Percentiles rank a stretch among this genome's conserved stretches.
Evolutionary conservation across 1,140 invertebrate species (phyloP).

Genomic region (Drusus annulatus): DNA sequence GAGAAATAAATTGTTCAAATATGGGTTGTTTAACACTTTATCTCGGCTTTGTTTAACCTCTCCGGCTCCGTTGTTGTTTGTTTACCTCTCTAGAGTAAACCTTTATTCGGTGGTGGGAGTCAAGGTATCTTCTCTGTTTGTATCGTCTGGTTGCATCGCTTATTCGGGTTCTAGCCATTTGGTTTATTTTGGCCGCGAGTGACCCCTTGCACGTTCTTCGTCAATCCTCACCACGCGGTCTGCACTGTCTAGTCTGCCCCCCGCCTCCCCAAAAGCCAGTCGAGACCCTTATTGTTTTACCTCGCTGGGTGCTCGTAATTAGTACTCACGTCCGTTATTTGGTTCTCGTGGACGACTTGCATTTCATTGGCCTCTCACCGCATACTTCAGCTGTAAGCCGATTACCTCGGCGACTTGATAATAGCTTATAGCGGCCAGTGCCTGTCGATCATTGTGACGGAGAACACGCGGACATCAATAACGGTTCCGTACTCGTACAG

Average conservation of each 20-base stretch:
- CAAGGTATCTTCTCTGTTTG: background rate
- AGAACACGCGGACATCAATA: slow-evolving; percentile 17
- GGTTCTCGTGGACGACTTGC: too few species aligned
- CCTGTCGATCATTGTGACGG: background rate
- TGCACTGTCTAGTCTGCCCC: background rate
- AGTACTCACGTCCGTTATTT: too few species aligned
- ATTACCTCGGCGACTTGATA: slow-evolving; percentile 25
- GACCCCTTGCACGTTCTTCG: background rate
- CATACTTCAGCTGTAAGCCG: background rate
- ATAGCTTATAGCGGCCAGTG: background rate
- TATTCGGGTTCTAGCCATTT: background rate
- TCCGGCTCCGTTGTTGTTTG: background rate
- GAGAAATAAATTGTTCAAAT: too few species aligned
- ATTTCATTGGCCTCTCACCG: slow-evolving; percentile 7
- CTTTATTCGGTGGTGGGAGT: too few species aligned
- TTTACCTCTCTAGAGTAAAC: too few species aligned
- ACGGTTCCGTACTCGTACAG: background rate
- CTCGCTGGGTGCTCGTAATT: background rate
- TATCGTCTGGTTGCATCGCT: background rate
- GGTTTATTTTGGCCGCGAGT: background rate
- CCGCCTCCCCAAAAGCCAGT: background rate
- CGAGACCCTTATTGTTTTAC: background rate
- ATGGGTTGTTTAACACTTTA: background rate
- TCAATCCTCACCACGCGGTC: background rate
- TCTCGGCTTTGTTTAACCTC: background rate